Evolutionary conservation across 2,888 invertebrate genomes (phyloP).

Genomic region (Brachyopa scutellaris): DNA sequence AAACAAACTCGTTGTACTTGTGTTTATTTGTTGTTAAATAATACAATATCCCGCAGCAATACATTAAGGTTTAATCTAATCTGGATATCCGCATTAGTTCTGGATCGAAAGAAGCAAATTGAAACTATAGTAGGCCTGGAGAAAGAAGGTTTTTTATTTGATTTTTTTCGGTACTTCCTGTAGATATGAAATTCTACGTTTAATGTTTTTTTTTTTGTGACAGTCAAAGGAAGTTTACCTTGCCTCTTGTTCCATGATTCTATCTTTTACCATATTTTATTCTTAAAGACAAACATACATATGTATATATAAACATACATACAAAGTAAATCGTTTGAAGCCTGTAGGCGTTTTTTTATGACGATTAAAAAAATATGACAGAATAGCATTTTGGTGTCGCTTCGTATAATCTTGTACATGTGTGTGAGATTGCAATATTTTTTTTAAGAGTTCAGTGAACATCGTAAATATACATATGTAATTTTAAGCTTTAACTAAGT

Average conservation of each 20-base stretch:
- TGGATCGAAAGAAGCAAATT: background rate
- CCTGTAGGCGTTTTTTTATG: background rate
- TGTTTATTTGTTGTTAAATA: no score
- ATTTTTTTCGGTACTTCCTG: constrained; percentile 3
- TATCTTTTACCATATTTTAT: no score
- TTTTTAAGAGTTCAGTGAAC: background rate
- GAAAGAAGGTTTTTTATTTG: background rate
- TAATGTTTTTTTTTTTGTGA: background rate
- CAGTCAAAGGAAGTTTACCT: constrained; percentile 3
- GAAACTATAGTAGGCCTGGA: constrained; percentile 1
- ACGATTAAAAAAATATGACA: no score
- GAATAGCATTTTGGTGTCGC: no score
- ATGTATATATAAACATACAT: no score
- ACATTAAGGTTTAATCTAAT: background rate
- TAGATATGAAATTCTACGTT: background rate
- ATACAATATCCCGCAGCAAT: background rate
- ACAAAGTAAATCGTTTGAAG: background rate
- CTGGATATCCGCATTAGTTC: background rate
- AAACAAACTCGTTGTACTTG: no score
- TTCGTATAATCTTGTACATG: no score
- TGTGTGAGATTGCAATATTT: background rate
- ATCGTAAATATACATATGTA: constrained; percentile 1
- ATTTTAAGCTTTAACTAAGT: constrained; percentile 4
- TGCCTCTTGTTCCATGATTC: background rate
- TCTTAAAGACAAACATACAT: no score